phyloP scores from a whole-genome alignment of 2,797 vertebrate species.

The Chrosomus eos region DNA sequence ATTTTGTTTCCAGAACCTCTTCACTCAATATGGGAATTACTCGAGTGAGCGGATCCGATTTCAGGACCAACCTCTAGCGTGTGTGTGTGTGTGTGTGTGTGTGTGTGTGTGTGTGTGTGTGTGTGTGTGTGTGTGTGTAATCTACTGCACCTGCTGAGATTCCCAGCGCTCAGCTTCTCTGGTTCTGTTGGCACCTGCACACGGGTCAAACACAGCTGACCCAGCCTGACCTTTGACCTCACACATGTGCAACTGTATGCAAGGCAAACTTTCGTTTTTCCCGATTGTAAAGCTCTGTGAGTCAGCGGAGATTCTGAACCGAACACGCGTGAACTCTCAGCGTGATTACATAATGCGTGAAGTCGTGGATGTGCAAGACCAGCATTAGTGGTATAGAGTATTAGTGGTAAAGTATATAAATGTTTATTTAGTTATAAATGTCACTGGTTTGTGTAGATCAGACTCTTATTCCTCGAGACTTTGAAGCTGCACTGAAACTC shows the following conservation, averaged over 20 bases:
- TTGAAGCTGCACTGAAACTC: no score
- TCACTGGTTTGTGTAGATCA: no score
- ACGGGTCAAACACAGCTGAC: constrained; percentile 33
- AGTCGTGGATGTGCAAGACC: no score
- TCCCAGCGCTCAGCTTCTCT: constrained; percentile 62
- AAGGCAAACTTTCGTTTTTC: not conserved
- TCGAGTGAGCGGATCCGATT: constrained; percentile 66
- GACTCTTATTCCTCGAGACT: no score
- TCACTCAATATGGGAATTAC: constrained; percentile 73
- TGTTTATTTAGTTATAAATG: no score
- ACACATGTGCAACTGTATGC: not conserved
- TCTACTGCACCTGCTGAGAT: constrained; percentile 81
- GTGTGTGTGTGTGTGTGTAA: constrained; percentile 60
- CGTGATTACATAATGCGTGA: no score
- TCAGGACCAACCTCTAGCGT: constrained; percentile 62
- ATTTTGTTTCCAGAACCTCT: constrained; percentile 72
- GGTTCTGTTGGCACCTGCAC: constrained; percentile 61
- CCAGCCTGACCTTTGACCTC: constrained; percentile 22
- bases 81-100: not conserved
- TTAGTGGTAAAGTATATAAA: no score
- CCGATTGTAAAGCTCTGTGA: not conserved
- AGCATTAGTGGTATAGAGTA: no score
- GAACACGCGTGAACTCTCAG: no score
- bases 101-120: constrained; percentile 28
- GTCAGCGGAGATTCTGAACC: no score